phyloP scores from a whole-genome alignment of 2,888 invertebrate species.

The Lithosia quadra region DNA sequence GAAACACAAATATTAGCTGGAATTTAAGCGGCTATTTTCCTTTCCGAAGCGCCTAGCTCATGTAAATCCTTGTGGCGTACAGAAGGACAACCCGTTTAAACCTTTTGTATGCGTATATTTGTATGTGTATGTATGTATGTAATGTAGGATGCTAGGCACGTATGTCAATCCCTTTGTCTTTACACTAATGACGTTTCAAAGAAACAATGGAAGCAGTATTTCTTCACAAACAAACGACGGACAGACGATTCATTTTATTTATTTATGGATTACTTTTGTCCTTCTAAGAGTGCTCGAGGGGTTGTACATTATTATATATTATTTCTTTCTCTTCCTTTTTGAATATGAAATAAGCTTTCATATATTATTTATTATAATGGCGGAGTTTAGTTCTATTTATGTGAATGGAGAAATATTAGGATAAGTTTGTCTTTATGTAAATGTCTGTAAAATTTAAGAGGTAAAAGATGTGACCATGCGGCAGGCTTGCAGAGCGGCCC shows the following conservation, averaged over 20 bases:
- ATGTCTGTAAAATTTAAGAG: no score
- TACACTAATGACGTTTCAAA: conserved; percentile 19
- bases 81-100: not conserved
- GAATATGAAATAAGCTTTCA: not conserved
- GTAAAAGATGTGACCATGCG: no score
- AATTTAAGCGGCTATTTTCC: not conserved
- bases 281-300: conserved; percentile 4
- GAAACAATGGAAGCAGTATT: conserved; percentile 19
- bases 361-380: not conserved
- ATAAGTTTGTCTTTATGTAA: not conserved
- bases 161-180: conserved; percentile 23
- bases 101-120: not conserved
- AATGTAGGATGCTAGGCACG: conserved; percentile 6
- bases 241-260: conserved; percentile 19
- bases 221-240: conserved; percentile 16
- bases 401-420: not conserved
- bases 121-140: not conserved
- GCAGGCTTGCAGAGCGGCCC: no score
- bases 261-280: conserved; percentile 16
- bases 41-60: not conserved
- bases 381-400: not conserved
- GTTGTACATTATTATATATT: conserved; percentile 15
- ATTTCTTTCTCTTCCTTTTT: conserved; percentile 4
- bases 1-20: no score
- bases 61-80: not conserved